Evolutionary conservation across 2,113 vertebrate species (phyloP).

Genomic region (Aldabrachelys gigantea): DNA sequence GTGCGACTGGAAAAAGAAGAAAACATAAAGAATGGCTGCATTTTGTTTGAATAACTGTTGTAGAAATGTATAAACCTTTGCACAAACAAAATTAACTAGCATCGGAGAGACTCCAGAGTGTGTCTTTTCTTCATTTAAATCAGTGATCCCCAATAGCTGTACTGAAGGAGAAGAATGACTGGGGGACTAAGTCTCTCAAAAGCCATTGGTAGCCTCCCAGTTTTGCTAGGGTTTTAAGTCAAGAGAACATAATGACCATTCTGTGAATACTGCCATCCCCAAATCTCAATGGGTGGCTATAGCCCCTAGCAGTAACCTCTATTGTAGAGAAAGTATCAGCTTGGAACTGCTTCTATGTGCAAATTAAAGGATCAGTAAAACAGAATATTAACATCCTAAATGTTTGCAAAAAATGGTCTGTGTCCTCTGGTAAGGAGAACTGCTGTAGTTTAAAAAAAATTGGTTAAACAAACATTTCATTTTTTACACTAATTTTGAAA

Average conservation of each 20-base stretch:
- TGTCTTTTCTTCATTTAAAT: constrained; percentile 34
- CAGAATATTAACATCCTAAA: neutral
- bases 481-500: constrained; percentile 13
- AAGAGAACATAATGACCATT: neutral
- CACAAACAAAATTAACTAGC: neutral
- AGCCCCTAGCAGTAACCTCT: fast-evolving
- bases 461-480: neutral
- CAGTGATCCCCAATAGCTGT: neutral
- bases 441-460: neutral
- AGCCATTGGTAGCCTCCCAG: neutral
- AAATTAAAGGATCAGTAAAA: neutral
- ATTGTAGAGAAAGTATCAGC: neutral
- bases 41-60: constrained; percentile 20
- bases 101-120: neutral
- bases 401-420: neutral
- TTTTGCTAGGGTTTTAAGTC: neutral
- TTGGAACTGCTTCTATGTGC: neutral
- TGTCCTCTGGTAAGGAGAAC: neutral
- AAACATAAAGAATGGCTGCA: constrained; percentile 25
- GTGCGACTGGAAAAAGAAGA: constrained; percentile 78
- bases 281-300: neutral
- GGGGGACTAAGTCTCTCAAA: neutral
- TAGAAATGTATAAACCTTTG: constrained; percentile 31
- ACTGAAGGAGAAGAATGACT: neutral
- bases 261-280: neutral